Evolutionary conservation across 2,113 vertebrate species (phyloP).

Genomic region (Puma concolor): DNA sequence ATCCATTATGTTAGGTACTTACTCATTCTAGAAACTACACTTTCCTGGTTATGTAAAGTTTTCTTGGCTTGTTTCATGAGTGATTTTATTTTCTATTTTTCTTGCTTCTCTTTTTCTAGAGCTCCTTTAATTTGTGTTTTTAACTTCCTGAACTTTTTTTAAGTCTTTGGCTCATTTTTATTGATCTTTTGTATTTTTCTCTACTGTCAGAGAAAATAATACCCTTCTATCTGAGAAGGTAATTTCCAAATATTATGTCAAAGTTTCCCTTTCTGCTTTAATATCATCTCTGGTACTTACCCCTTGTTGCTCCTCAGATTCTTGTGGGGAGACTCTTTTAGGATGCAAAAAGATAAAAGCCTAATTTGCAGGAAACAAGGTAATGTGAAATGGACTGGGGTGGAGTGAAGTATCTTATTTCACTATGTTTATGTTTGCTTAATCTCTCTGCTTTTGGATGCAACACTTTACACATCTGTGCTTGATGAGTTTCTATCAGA

Average conservation of each 20-base stretch:
- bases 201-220: neutral
- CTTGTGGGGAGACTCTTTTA: neutral
- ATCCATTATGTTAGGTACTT: neutral
- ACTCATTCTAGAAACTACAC: neutral
- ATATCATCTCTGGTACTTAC: neutral
- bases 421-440: neutral
- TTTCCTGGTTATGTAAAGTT: neutral
- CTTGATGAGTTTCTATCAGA: neutral
- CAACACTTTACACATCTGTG: neutral
- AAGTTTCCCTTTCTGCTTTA: neutral
- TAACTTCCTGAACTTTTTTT: neutral
- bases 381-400: neutral
- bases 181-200: neutral
- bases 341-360: neutral
- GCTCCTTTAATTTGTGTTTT: neutral
- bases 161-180: neutral
- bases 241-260: neutral
- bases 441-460: neutral
- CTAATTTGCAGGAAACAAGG: neutral
- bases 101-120: neutral
- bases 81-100: neutral
- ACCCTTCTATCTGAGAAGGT: neutral
- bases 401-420: neutral
- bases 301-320: neutral
- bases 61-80: neutral